A percentile compares a stretch with the other conserved stretches of the same genome.
Conservation (phyloP, 2,888 invertebrate species). For the Meteorus cinctellus region DNA sequence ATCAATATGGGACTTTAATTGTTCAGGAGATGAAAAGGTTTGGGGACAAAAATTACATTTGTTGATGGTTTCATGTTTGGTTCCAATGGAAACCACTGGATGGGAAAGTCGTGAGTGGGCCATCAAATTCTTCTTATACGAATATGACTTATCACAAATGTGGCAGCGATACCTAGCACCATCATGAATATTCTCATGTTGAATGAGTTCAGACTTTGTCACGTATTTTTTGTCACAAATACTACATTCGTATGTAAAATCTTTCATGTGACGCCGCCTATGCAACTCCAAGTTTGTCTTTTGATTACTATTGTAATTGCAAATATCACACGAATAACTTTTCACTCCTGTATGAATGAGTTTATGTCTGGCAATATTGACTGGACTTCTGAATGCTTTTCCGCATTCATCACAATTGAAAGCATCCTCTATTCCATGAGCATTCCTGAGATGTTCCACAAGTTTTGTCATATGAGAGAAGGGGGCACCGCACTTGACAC, state of each 20-base stretch:
- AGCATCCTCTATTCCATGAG: slow-evolving; percentile 63
- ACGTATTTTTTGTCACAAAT: slow-evolving; percentile 63
- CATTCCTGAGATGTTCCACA: slow-evolving; percentile 68
- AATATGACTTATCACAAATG: slow-evolving; percentile 62
- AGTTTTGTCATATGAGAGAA: slow-evolving; percentile 67
- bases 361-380: slow-evolving; percentile 66
- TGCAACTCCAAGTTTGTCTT: slow-evolving; percentile 65
- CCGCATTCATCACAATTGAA: slow-evolving; percentile 65
- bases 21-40: slow-evolving; percentile 55
- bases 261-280: slow-evolving; percentile 61
- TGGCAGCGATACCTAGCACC: slow-evolving; percentile 61
- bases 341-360: slow-evolving; percentile 63
- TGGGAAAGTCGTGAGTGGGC: slow-evolving; percentile 62
- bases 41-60: slow-evolving; percentile 60
- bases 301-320: slow-evolving; percentile 62
- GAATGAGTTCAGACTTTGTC: slow-evolving; percentile 60
- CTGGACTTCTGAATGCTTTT: slow-evolving; percentile 62
- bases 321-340: slow-evolving; percentile 62
- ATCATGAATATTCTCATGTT: slow-evolving; percentile 63
- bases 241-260: slow-evolving; percentile 62
- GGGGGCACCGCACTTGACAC: slow-evolving; percentile 63
- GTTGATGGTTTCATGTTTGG: slow-evolving; percentile 42
- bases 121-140: slow-evolving; percentile 65
- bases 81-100: slow-evolving; percentile 43
- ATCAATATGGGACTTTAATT: slow-evolving; percentile 58